Base-by-base conservation (phyloP, 1,140 invertebrate species). In the Drosophila melanica region DNA sequence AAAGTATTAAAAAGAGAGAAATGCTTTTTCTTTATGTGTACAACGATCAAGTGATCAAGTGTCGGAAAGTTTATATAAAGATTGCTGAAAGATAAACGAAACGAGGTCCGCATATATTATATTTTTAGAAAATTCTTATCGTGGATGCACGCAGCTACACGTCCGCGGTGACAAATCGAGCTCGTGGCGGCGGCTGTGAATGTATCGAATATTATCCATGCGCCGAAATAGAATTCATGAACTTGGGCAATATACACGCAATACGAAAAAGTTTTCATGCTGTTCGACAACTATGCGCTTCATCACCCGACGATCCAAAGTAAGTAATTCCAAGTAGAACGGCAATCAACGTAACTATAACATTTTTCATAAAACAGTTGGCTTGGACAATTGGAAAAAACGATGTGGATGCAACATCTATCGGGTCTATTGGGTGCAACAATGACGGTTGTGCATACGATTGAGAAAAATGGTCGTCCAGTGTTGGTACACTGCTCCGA, bases 171-270 rank as follows among this genome's bases (percentile, higher is more conserved):
- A 98, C 97, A 12, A 99, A 99, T 94, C 93, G 98, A 72, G 98
- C 98, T 2, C 95, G 98, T 66, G 98, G 98, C 33, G 98, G 98
- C 51, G 98, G 98, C 20, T 98, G 96, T 92, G 98, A 99, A 92
- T 98, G 97, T 92, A 95, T 96, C n/a, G 97, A 98, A 92, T 98
- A 98, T 94, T 99, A 99, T 93, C 95, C 96, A 0, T 95, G 94
- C 82, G 97, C 97, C 87, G 98, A 99, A 92, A 98, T 99, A 63
- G 95, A 98, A 91, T 99, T 99, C 92, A 99, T 99, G 98, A 97
- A 97, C 92, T 93, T 99, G 91, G 96, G 98, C 53, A 99, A 99
- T 92, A 99, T 99, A 73, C 98, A 99, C 93, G 95, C 96, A 55
- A 97, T 99, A 82, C 94, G 98, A 35, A 97, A 97, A 79, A 96